These are phyloP conservation scores for Drosophila ogumai DNA, from an alignment of 1,140 invertebrate species.

Conservation along the genomic window DNA sequence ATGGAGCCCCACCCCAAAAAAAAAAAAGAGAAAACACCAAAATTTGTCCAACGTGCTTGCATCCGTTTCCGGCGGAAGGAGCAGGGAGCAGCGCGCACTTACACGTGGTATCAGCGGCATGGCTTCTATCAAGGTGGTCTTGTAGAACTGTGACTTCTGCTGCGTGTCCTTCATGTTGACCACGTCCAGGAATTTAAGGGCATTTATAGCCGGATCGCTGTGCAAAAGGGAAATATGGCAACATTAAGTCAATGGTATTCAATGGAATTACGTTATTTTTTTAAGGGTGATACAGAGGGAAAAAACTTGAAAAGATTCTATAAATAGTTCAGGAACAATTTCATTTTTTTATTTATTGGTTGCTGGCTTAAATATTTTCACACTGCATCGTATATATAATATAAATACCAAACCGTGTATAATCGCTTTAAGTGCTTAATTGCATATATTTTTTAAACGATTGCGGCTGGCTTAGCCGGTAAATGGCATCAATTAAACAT, in stretches of 20 bases:
- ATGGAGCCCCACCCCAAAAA: conserved; percentile 6
- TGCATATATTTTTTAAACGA: conserved; percentile 10
- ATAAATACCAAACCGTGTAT: conserved; percentile 5
- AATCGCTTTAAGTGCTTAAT: conserved; percentile 49
- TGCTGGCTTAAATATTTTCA: neutral
- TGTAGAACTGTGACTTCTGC: conserved; percentile 96
- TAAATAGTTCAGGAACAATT: neutral
- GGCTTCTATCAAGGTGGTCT: conserved; percentile 92
- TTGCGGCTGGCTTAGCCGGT: conserved; percentile 19
- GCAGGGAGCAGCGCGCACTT: conserved; percentile 82
- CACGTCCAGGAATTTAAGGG: conserved; percentile 95
- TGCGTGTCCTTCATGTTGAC: conserved; percentile 96
- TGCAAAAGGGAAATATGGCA: conserved; percentile 84
- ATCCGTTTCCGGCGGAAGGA: conserved; percentile 46
- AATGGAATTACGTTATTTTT: conserved; percentile 20
- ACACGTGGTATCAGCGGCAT: conserved; percentile 96
- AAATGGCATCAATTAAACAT: conserved; percentile 44
- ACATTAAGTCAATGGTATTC: conserved; percentile 45
- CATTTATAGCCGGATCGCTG: conserved; percentile 94
- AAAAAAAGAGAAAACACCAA: conserved; percentile 1
- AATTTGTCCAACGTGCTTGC: conserved; percentile 31
- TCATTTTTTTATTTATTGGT: too few relatives aligned
- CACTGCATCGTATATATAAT: neutral
- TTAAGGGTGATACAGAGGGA: neutral
- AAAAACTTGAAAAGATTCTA: neutral